Evolutionary conservation across 2,113 vertebrate genomes (phyloP).

Genomic region (Chlamydotis undulata): DNA sequence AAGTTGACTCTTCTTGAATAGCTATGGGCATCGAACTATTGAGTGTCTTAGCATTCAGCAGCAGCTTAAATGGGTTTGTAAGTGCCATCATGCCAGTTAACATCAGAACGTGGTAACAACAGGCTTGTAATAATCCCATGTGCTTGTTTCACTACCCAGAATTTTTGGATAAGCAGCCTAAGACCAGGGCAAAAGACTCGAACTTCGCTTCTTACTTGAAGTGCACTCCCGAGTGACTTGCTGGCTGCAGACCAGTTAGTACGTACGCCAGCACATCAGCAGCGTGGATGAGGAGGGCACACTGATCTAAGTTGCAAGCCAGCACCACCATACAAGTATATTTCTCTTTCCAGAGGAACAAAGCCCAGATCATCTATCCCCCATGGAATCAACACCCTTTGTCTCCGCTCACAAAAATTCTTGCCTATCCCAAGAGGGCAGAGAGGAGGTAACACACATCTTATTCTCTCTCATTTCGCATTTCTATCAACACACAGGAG

Average conservation of each 20-base stretch:
- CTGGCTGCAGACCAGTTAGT: neutral
- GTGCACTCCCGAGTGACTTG: fast-evolving
- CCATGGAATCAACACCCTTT: neutral
- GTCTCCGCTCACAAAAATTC: neutral
- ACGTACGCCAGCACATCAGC: neutral
- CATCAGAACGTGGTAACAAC: neutral
- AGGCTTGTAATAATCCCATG: neutral
- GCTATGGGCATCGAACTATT: neutral
- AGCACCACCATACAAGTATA: neutral
- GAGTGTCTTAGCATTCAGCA: neutral
- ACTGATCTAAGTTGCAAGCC: neutral
- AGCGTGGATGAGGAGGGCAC: neutral
- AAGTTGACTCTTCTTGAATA: neutral
- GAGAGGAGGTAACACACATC: neutral
- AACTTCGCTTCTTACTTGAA: neutral
- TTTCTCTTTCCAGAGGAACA: neutral
- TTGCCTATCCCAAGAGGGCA: neutral
- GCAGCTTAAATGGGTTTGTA: neutral
- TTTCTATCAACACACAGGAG: neutral
- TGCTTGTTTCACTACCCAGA: neutral
- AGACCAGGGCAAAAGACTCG: neutral
- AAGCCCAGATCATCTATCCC: neutral
- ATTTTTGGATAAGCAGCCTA: neutral
- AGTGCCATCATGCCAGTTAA: neutral
- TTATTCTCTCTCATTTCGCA: neutral